These are phyloP conservation scores for Clistopyga incitator DNA, from an alignment of 2,888 invertebrate species.

Conservation along the genomic window DNA sequence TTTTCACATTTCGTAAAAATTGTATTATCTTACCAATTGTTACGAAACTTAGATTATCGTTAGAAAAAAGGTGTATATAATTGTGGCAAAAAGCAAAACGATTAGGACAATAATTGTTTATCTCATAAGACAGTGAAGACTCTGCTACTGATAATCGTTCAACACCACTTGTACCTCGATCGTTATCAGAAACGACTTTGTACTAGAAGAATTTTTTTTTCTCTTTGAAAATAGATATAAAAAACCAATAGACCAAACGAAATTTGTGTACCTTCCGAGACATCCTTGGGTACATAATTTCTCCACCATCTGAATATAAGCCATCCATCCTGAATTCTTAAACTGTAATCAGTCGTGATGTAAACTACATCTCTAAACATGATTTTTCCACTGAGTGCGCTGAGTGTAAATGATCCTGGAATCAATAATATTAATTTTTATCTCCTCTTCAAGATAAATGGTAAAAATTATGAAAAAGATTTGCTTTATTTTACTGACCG, in stretches of 20 bases:
- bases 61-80: too few relatives aligned
- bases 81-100: too few relatives aligned
- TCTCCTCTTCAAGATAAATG: neutral
- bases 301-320: slow-evolving; percentile 99
- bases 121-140: too few relatives aligned
- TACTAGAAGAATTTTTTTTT: neutral
- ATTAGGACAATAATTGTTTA: too few relatives aligned
- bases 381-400: slow-evolving; percentile 98
- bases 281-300: slow-evolving; percentile 97
- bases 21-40: too few relatives aligned
- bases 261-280: slow-evolving; percentile 92
- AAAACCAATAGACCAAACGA: neutral
- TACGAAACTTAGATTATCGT: too few relatives aligned
- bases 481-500: slow-evolving; percentile 85
- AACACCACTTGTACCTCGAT: too few relatives aligned
- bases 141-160: too few relatives aligned
- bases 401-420: slow-evolving; percentile 96
- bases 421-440: slow-evolving; percentile 65
- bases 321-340: slow-evolving; percentile 98
- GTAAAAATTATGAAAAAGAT: slow-evolving; percentile 31
- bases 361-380: slow-evolving; percentile 99
- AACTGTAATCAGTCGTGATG: slow-evolving; percentile 96
- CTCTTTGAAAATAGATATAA: neutral
- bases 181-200: too few relatives aligned
- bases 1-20: too few relatives aligned